A percentile compares a stretch with the other conserved stretches of the same genome.
Evolutionary conservation across 2,113 vertebrate species (phyloP).

Genomic region (Trogon surrucura): DNA sequence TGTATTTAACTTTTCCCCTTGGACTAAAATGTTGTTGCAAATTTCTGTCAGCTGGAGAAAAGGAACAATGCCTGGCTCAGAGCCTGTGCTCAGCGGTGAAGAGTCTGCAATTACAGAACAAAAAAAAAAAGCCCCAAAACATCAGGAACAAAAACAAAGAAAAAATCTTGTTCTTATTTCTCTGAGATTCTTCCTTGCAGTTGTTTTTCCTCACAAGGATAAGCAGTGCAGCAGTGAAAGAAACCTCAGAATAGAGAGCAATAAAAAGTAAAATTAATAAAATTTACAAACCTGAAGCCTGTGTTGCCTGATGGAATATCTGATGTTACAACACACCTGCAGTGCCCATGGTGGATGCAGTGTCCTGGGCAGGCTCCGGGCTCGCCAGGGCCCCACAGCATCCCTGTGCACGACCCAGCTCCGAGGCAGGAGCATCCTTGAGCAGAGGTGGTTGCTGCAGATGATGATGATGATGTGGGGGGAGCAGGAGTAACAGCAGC

Average conservation of each 20-base stretch:
- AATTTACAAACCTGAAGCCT: background rate
- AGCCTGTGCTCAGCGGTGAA: background rate
- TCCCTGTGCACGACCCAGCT: fast-evolving
- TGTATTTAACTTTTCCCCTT: constrained; percentile 54
- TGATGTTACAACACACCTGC: background rate
- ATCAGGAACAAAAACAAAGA: constrained; percentile 10
- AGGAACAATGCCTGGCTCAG: constrained; percentile 12
- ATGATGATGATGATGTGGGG: background rate
- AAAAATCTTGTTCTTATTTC: constrained; percentile 12
- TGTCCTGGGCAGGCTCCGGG: fast-evolving
- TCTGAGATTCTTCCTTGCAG: background rate
- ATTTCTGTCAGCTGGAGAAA: constrained; percentile 32
- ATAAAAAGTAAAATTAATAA: background rate
- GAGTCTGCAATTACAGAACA: constrained; percentile 38
- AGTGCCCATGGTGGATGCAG: background rate
- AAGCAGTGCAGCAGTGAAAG: background rate
- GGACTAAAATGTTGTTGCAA: background rate
- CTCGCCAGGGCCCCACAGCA: no score
- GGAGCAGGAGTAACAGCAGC: background rate
- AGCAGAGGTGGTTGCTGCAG: background rate
- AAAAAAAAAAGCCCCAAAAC: background rate
- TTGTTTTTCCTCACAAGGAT: background rate
- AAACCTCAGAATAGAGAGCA: background rate
- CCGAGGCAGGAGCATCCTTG: fast-evolving
- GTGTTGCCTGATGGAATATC: background rate